Evolutionary conservation across 2,797 vertebrate species (phyloP).

Genomic region (Pseudomugil tenellus): DNA sequence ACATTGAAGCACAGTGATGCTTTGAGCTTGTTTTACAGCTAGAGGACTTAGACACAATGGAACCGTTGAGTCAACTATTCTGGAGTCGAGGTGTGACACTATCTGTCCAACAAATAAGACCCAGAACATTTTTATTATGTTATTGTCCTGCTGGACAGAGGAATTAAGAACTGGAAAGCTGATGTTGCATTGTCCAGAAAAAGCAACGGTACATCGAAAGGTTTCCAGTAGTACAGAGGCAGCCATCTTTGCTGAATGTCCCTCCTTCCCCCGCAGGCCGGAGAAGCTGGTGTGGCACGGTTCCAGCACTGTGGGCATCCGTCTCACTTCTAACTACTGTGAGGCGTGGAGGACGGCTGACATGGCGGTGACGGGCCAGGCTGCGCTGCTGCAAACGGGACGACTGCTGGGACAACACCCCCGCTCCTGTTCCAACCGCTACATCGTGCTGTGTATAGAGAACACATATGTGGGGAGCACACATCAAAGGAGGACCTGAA

Average conservation of each 20-base stretch:
- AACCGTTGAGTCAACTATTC: no score
- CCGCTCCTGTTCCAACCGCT: conserved; percentile 89
- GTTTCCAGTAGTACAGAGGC: not conserved
- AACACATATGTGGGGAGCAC: conserved; percentile 88
- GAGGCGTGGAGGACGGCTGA: conserved; percentile 90
- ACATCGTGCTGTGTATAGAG: conserved; percentile 94
- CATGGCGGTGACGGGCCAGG: conserved; percentile 86
- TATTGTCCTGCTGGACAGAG: no score
- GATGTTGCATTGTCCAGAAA: no score
- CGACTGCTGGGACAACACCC: conserved; percentile 90
- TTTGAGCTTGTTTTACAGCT: no score
- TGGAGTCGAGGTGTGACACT: no score
- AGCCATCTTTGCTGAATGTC: not conserved
- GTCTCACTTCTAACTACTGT: conserved; percentile 90
- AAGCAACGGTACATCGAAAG: no score
- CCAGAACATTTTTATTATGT: no score
- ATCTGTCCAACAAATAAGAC: no score
- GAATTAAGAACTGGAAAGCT: no score
- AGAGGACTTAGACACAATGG: no score
- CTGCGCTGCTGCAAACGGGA: conserved; percentile 86
- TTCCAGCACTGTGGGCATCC: conserved; percentile 85
- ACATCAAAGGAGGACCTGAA: conserved; percentile 82
- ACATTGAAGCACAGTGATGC: no score
- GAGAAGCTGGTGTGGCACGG: conserved; percentile 95
- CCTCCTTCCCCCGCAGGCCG: conserved; percentile 79